Conservation (phyloP, 2,797 vertebrate genomes). For the Sphaeramia orbicularis region DNA sequence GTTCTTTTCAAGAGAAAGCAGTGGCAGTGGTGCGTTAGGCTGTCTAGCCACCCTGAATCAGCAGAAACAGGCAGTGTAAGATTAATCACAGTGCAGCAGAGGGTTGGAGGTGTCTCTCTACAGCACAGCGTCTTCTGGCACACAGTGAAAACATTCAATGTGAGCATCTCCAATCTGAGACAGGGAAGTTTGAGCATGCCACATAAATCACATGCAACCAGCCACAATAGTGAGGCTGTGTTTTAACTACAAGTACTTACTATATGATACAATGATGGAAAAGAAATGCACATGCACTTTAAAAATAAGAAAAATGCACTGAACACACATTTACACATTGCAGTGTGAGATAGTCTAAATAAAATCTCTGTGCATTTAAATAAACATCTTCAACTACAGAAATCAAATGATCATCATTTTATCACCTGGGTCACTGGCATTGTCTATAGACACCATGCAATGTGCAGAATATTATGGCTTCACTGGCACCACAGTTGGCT, state of each 20-base stretch:
- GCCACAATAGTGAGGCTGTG: slow-evolving; percentile 35
- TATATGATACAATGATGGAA: slow-evolving; percentile 2
- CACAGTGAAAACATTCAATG: slow-evolving; percentile 50
- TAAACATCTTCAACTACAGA: background rate
- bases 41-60: slow-evolving; percentile 57
- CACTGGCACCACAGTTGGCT: slow-evolving; percentile 42
- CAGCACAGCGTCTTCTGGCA: slow-evolving; percentile 28
- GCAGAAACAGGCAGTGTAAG: slow-evolving; percentile 49
- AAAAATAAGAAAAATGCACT: slow-evolving; percentile 10
- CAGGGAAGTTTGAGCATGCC: slow-evolving; percentile 24
- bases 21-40: slow-evolving; percentile 7
- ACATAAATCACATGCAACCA: slow-evolving; percentile 51
- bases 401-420: background rate
- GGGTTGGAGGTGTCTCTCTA: slow-evolving; percentile 38
- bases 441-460: slow-evolving; percentile 1
- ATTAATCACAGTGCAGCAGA: slow-evolving; percentile 60
- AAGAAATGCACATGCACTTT: background rate
- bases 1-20: slow-evolving; percentile 23
- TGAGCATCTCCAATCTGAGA: slow-evolving; percentile 24
- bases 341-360: slow-evolving; percentile 2
- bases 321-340: slow-evolving; percentile 7
- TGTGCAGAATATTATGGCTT: slow-evolving; percentile 14
- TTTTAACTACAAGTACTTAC: background rate
- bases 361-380: background rate
- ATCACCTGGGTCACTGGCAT: slow-evolving; percentile 1